Base-by-base conservation (phyloP, 2,888 invertebrate species). In the Clistopyga incitator region DNA sequence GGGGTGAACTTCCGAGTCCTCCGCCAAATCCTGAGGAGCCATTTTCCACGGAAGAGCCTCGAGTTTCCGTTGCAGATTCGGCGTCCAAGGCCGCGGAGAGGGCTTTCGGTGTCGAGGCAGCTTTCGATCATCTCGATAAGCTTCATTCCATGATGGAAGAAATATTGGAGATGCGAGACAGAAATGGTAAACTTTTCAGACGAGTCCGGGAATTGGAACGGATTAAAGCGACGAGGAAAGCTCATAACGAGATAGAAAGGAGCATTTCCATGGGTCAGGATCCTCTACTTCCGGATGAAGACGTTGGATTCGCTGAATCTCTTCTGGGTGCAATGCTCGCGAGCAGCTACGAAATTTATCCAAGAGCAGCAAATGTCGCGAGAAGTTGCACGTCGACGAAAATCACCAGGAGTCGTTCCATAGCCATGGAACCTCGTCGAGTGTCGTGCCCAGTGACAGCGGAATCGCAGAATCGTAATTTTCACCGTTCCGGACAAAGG, bases 101-200 rank as follows among this genome's bases (percentile, higher is more conserved):
- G 15, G 94, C 95, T 0, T 94, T 95, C 86, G 95, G 95, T 20
- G 95, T 95, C 0, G 93, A 95, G 13, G 95, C 96, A 87, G 95
- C 96, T 0, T 95, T 98, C 84, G 97, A 97, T 89, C 97, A 98
- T 89, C 92, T 98, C 70, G 97, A 97, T 87, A 96, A 96, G 88
- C 94, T 98, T 8, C 95, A 97, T 88, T 95, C 95, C 82, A 93
- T 98, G 45, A 94, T 98, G 92, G 97, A 97, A 89, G 96, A 97
- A 89, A 95, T 97, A 86, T 94, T 97, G 6, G 95, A 95, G 56
- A 93, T 97, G 50, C 95, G 96, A 85, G 96, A 97, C 88, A 96
- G 97, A 86, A 97, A 97, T 91, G 94, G 95, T 0, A 95, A 95
- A 84, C 93, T 97, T 29, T 95, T 96, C 78, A 94, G 95, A 86